These are phyloP conservation scores for Aplocera efformata DNA, from an alignment of 2,888 invertebrate species.

Conservation along the genomic window DNA sequence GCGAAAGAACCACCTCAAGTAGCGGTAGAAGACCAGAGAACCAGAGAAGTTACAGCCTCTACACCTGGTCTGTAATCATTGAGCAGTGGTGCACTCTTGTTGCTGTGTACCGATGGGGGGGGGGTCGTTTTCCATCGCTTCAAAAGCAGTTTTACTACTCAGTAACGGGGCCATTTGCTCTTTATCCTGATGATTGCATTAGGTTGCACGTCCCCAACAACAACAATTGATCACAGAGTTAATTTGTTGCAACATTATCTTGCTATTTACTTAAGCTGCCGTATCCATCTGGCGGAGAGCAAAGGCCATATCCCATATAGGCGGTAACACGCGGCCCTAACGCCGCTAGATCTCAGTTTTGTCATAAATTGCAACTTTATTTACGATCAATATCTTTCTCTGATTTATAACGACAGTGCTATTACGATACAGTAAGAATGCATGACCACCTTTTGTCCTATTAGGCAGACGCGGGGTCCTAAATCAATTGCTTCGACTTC, in stretches of 20 bases:
- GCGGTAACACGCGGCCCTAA: slow-evolving; percentile 35
- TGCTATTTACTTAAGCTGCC: slow-evolving; percentile 47
- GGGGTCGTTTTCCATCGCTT: no score
- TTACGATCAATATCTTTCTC: slow-evolving; percentile 64
- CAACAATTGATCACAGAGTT: neutral
- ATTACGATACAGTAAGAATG: slow-evolving; percentile 48
- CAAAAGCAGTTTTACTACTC: no score
- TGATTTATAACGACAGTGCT: slow-evolving; percentile 66
- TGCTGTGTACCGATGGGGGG: no score
- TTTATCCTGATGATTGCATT: no score
- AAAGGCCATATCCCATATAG: slow-evolving; percentile 49
- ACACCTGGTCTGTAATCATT: no score
- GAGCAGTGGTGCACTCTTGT: no score
- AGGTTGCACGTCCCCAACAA: no score
- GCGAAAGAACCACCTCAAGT: no score
- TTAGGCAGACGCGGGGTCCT: slow-evolving; percentile 23
- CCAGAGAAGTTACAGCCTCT: no score
- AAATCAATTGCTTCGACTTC: slow-evolving; percentile 20
- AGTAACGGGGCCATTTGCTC: no score
- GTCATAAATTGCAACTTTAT: slow-evolving; percentile 68
- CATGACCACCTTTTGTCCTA: slow-evolving; percentile 41
- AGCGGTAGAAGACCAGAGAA: no score
- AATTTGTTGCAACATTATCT: slow-evolving; percentile 35
- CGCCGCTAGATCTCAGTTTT: slow-evolving; percentile 44
- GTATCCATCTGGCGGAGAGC: slow-evolving; percentile 51